A percentile compares a stretch with the other conserved stretches of the same genome.
phyloP scores from a whole-genome alignment of 1,140 invertebrate genomes.

The Musca vetustissima region DNA sequence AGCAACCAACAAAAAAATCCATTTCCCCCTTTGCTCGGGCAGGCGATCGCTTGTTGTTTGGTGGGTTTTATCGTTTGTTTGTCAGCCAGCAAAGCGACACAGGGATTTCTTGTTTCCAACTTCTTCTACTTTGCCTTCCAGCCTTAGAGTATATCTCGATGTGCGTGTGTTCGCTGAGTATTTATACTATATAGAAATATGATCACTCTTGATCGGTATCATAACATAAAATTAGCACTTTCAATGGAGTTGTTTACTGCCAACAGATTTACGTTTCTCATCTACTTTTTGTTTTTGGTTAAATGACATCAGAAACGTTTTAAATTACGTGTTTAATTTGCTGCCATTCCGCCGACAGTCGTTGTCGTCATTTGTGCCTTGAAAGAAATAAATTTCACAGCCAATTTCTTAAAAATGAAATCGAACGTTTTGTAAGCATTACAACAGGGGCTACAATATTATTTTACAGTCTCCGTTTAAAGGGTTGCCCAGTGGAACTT shows the following conservation, averaged over 20 bases:
- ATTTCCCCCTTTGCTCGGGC: background rate
- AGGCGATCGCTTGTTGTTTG: background rate
- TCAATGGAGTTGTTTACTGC: constrained; percentile 13
- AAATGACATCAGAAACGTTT: constrained; percentile 21
- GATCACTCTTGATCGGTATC: constrained; percentile 17
- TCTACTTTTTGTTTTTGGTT: constrained; percentile 6
- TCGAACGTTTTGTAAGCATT: too few species aligned
- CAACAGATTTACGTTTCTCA: background rate
- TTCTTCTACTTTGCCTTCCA: background rate
- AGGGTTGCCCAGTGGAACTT: background rate
- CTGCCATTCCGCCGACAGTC: too few species aligned
- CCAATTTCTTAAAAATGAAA: too few species aligned
- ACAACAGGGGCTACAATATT: too few species aligned
- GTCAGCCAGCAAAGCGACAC: background rate
- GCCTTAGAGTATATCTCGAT: background rate
- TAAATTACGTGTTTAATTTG: constrained; percentile 24
- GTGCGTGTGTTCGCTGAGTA: background rate
- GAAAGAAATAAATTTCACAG: too few species aligned
- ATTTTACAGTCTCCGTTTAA: too few species aligned
- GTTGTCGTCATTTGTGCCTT: too few species aligned
- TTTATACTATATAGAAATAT: constrained; percentile 2
- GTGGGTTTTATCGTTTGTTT: background rate
- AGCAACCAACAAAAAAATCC: background rate
- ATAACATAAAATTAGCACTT: constrained; percentile 24
- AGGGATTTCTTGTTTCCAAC: too few species aligned